Base-by-base conservation (phyloP, 2,113 vertebrate species). In the Oreochromis aureus region DNA sequence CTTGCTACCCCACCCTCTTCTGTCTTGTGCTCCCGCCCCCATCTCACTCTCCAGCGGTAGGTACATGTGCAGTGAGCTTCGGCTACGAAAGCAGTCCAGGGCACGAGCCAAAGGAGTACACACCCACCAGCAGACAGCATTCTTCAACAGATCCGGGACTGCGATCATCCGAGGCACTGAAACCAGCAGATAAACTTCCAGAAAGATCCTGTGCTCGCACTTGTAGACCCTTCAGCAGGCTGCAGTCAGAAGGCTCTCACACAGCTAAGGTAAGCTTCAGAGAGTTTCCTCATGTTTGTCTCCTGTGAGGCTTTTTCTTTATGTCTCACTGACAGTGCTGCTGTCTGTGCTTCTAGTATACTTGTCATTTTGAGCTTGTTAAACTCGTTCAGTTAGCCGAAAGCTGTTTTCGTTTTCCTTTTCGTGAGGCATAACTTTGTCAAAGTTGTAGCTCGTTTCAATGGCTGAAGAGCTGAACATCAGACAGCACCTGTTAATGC, bases 61-160 rank as follows among this genome's bases (percentile, higher is more conserved):
- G 85, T 94, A 82, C 89, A 89, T 94, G 93, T 93, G 92, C 87
- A 92, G 93, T 84, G 91, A 94, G 92, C 87, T 78, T 88, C 91
- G 83, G 93, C 89, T 63, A 90, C 86, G 84, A 94, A 91, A 92
- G 86, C 88, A 95, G 90, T 94, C 86, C 86, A 93, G 92, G 94
- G 89, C 94, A 56, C 88, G 82, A 95, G 93, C 93, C 95, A 94
- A 94, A 93, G 90, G 71, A 89, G 6, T 87, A 88, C 92, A 93
- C 95, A 94, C 90, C 87, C 91, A 94, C 90, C 61, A 89, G 82
- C 85, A 88, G 86, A 88, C 86, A 92, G 87, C 89, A 59, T 88
- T 88, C 59, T 88, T 91, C 56, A 83, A 55, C 92, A 78, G 86
- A 91, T 85, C 88, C 79, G 84, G 86, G 83, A 78, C 85, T 81